Base-by-base conservation (phyloP, 2,113 vertebrate genomes). In the Cromileptes altivelis region DNA sequence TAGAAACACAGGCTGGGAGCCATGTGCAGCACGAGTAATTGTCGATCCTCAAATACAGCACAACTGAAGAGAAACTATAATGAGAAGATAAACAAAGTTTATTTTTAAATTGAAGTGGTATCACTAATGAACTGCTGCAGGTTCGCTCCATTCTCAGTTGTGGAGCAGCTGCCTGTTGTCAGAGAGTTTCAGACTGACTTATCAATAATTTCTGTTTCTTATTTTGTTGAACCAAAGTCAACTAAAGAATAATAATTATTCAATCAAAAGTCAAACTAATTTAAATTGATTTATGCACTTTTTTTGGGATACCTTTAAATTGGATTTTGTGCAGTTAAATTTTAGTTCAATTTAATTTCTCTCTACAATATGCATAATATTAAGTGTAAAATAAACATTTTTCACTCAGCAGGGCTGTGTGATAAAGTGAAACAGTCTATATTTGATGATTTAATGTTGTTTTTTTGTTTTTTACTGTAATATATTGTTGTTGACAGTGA, bases 21-120 rank as follows among this genome's bases (percentile, higher is more conserved):
- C 55, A 57, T 78, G 70, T 67, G 75, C 67, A 42, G 37, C 47
- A 58, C 55, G 33, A 88, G 17, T 76, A 84, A 78, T 79, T 90
- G 84, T 87, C 85, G 76, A 83, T 91, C 50, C 68, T 74, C 55
- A 37, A 69, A 80, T 58, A 58, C 60, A 73, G 82, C 64, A 64
- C 75, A 85, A 88, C 88, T 79, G 90, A 82, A 81, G 58, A 55
- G 70, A 74, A 84, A 53, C 40, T 25, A 75, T 80, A 91, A 90
- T 84, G 79, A 85, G 79, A 19, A 72, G 73, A 88, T 84, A 87
- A 85, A 88, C 78, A 86, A 82, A 88, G 78, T 82, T 90, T 84
- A 88, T 89, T 89, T 89, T 89, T 73, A 70, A 87, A 83, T 88
- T 71, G 55, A 65, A 78, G 64, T 49, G 40, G 65, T 61, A 33